phyloP scores from a whole-genome alignment of 2,113 vertebrate species.

The Lepisosteus oculatus region DNA sequence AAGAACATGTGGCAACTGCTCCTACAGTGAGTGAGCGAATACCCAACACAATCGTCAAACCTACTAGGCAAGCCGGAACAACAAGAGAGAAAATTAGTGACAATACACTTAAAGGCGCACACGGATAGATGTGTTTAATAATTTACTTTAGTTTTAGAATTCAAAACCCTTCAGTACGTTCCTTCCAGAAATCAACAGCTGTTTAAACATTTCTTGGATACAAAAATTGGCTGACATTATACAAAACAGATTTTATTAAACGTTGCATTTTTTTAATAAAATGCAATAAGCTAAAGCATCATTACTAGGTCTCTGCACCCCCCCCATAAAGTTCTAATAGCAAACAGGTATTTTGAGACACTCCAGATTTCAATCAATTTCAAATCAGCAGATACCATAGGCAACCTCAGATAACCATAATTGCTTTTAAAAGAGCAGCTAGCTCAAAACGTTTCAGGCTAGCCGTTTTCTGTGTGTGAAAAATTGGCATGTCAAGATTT shows the following conservation, averaged over 20 bases:
- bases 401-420: slow-evolving; percentile 14
- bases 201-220: slow-evolving; percentile 43
- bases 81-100: too few species aligned
- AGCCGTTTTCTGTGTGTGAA: slow-evolving; percentile 11
- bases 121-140: slow-evolving; percentile 26
- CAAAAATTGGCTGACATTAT: slow-evolving; percentile 33
- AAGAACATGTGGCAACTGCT: too few species aligned
- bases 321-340: slow-evolving; percentile 33
- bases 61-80: too few species aligned
- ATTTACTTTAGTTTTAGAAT: slow-evolving; percentile 17
- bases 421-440: slow-evolving; percentile 9
- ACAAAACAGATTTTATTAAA: slow-evolving; percentile 30
- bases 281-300: slow-evolving; percentile 29
- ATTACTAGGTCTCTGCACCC: slow-evolving; percentile 16
- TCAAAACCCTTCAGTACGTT: slow-evolving; percentile 28
- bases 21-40: too few species aligned
- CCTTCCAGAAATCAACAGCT: slow-evolving; percentile 34
- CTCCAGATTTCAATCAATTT: slow-evolving; percentile 18
- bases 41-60: too few species aligned
- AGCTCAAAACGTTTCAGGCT: slow-evolving; percentile 2
- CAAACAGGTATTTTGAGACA: slow-evolving; percentile 24
- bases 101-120: neutral
- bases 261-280: slow-evolving; percentile 30
- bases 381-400: slow-evolving; percentile 18
- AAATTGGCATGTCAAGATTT: slow-evolving; percentile 18